A percentile compares a stretch with the other conserved stretches of the same genome.
Evolutionary conservation across 2,888 invertebrate species (phyloP).

Genomic region (Drosophila buzzatii): DNA sequence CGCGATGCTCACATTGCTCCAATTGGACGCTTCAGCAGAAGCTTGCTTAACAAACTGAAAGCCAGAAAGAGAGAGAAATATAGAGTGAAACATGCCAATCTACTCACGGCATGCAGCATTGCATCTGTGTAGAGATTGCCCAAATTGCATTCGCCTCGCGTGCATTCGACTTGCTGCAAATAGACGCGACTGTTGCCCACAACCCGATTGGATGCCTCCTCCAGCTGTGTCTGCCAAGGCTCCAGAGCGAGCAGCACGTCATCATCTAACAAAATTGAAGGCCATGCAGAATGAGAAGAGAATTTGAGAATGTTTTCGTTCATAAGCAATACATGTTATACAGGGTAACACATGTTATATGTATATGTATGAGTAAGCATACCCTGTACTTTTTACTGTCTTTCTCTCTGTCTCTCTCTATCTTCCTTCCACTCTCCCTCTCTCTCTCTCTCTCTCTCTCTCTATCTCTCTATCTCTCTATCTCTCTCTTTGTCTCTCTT

Average conservation of each 20-base stretch:
- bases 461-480: background rate
- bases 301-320: background rate
- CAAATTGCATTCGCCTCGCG: constrained; percentile 90
- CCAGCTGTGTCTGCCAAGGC: constrained; percentile 87
- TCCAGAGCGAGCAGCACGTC: constrained; percentile 87
- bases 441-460: background rate
- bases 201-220: constrained; percentile 86
- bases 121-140: constrained; percentile 91
- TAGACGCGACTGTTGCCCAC: constrained; percentile 87
- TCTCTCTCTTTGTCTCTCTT: too few species aligned
- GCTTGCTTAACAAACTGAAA: constrained; percentile 66
- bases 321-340: background rate
- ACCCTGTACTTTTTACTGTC: background rate
- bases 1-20: constrained; percentile 90
- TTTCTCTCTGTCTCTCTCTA: background rate
- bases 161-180: constrained; percentile 87
- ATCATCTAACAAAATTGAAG: constrained; percentile 85
- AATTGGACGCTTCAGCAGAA: constrained; percentile 84
- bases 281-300: background rate
- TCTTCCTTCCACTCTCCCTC: background rate
- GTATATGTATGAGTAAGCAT: background rate
- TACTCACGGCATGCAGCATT: constrained; percentile 87
- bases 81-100: background rate
- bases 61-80: background rate
- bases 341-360: too few species aligned